Base-by-base conservation (phyloP, 30 jellyfish, hydroid and myxozoan genomes). In the Clytia hemisphaerica region DNA sequence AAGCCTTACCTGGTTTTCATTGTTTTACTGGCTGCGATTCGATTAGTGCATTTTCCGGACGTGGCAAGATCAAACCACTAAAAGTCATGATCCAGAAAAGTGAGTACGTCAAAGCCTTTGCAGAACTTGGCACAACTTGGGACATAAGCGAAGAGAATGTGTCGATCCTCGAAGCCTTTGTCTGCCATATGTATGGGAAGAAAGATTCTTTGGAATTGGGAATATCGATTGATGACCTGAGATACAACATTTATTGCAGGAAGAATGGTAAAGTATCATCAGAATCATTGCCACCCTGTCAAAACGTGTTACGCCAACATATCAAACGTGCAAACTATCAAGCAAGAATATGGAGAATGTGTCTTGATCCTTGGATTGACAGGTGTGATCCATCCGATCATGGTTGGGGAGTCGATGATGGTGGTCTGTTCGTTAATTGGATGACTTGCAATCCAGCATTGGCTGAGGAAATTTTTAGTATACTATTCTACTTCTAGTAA, bases 231-330 rank as follows among this genome's bases (percentile, higher is more conserved):
- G 74, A 77, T 51, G 85, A 50, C 53, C 49, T 77, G 66, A 50
- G 86, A 77, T 77, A 77, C 68, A 64, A 45, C 37, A 77, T 77
- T 46, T 76, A 65, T 77, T 64, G 85, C 76, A 34, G 33, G 38
- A 65, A 77, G 12, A 75, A 40, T 45, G 83, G 83, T 37, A 75
- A 61, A 19, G 48, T 37, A 38, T 30, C 26, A 34, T 61, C 73
- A 22, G 59, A 75, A 2, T 55, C 50, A 38, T 47, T 65, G 4
- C 87, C 78, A 64, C 88, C 88, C 18, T 76, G 90, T 29, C 37
- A 42, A 25, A 45, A 65, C 48, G 45, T 63, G 49, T 66, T 76
- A 44, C 62, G 50, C 30, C 85, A 21, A 26, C 90, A 76, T 67
- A 47, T 67, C 74, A 58, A 22, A 21, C 75, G 27, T 35, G 90